Evolutionary conservation across 2,113 vertebrate genomes (phyloP), one percentile per base, ranked within the genome.

Genomic region (Thoracochromis brauschi): DNA sequence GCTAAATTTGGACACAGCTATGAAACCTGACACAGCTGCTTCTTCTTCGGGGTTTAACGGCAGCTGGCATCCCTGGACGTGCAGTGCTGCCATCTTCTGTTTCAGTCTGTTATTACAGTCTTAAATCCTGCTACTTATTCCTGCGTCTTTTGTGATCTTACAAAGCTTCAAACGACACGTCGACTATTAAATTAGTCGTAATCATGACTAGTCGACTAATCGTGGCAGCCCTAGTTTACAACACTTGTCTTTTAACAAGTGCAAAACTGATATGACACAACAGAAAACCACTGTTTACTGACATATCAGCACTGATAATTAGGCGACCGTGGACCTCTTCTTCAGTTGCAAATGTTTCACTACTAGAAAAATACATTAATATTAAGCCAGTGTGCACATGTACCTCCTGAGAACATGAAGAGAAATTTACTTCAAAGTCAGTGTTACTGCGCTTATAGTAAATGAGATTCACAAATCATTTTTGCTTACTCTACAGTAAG

Each of bases 11-110:
- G n/a, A n/a, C n/a, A n/a, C n/a, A n/a, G n/a, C n/a, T n/a, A n/a
- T n/a, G n/a, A n/a, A n/a, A n/a, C n/a, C n/a, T n/a, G 47, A 49
- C 51, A 11, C 0, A 11, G 19, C 0, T 54, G 1, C 53, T 54
- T 13, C 53, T 55, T 55, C 53, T 55, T 55, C 21, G 1, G 21
- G 4, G 53, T 55, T 55, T 55, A 55, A 55, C 2, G 4, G 53
- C 53, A 55, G 11, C 4, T 55, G 21, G 21, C 4, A 26, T 55
- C 21, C 54, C 13, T 55, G 0, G 26, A 0, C 54, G 26, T 26
- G 4, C 4, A 57, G 54, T 8, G 54, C 24, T 57, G 54, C 7
- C 24, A 14, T 57, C 54, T 57, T 57, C 54, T 57, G 12, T 58
- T 58, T 58, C 24, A 58, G 55, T 29, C 55, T 0, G 13, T 58